Evolutionary conservation across 2,113 vertebrate species (phyloP).

Genomic region (Rhinichthys klamathensis): DNA sequence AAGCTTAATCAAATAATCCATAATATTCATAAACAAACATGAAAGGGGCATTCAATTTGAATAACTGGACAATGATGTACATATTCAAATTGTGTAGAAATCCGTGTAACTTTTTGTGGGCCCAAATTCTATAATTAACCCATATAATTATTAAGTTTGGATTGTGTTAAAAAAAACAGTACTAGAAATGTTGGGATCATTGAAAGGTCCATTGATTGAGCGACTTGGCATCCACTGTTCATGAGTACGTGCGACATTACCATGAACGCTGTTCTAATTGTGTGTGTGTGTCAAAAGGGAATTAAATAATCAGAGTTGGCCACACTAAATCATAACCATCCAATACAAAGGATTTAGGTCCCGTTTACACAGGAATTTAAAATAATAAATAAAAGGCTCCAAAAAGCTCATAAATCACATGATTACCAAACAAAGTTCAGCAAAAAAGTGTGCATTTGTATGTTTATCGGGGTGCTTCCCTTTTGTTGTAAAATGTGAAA

Average conservation of each 20-base stretch:
- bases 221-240: not conserved
- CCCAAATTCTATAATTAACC: not conserved
- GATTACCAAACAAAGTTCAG: slow-evolving; percentile 6
- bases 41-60: not conserved
- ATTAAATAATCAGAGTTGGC: slow-evolving; percentile 3
- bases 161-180: not conserved
- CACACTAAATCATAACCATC: slow-evolving; percentile 43
- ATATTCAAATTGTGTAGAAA: not conserved
- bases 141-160: not conserved
- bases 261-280: slow-evolving; percentile 52
- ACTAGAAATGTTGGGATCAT: not conserved
- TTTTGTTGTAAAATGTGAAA: slow-evolving; percentile 10
- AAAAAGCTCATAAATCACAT: slow-evolving; percentile 41
- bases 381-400: slow-evolving; percentile 56
- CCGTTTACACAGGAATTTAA: slow-evolving; percentile 48
- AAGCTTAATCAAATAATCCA: not conserved
- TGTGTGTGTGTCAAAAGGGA: slow-evolving; percentile 10
- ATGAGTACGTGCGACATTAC: slow-evolving; percentile 57
- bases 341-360: slow-evolving; percentile 73
- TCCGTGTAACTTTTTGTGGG: not conserved
- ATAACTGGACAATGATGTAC: not conserved
- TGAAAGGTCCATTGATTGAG: slow-evolving; percentile 17
- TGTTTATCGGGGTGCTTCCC: not conserved
- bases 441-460: not conserved
- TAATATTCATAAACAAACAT: not conserved